These are phyloP conservation scores for Lamellibrachia columna DNA, from an alignment of 2,888 invertebrate genomes.

Conservation along the genomic window DNA sequence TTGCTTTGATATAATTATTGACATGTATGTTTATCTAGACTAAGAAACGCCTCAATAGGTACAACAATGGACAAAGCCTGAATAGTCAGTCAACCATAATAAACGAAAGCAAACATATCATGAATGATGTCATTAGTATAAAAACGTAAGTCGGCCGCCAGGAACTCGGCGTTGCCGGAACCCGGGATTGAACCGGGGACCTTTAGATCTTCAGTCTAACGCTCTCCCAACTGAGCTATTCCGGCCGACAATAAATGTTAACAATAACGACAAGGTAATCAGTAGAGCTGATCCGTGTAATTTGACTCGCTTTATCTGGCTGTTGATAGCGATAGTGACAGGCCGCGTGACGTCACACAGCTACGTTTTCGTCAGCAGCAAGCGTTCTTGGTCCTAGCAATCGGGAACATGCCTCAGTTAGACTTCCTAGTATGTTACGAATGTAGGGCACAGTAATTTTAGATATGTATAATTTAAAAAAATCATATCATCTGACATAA, in stretches of 20 bases:
- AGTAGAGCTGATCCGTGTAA: neutral
- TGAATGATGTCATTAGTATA: neutral
- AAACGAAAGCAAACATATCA: neutral
- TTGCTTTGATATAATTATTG: too few relatives aligned
- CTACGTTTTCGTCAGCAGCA: neutral
- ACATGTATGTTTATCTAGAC: too few relatives aligned
- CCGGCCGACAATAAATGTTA: neutral
- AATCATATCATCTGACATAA: too few relatives aligned
- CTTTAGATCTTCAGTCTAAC: slow-evolving; percentile 16
- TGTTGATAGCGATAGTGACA: neutral
- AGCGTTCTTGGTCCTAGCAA: neutral
- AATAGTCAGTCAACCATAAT: neutral
- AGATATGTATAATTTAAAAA: too few relatives aligned
- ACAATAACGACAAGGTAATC: neutral
- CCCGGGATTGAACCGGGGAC: slow-evolving; percentile 16
- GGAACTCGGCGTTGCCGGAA: neutral
- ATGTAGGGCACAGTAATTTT: too few relatives aligned
- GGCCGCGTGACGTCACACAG: neutral
- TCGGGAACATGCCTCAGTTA: too few relatives aligned
- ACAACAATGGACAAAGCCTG: too few relatives aligned
- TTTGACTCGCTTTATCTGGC: neutral
- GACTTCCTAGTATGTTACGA: too few relatives aligned
- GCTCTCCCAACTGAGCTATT: slow-evolving; percentile 16
- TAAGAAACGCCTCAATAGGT: too few relatives aligned
- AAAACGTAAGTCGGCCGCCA: neutral